phyloP scores from a whole-genome alignment of 2,797 vertebrate genomes.

The Lates japonicus region DNA sequence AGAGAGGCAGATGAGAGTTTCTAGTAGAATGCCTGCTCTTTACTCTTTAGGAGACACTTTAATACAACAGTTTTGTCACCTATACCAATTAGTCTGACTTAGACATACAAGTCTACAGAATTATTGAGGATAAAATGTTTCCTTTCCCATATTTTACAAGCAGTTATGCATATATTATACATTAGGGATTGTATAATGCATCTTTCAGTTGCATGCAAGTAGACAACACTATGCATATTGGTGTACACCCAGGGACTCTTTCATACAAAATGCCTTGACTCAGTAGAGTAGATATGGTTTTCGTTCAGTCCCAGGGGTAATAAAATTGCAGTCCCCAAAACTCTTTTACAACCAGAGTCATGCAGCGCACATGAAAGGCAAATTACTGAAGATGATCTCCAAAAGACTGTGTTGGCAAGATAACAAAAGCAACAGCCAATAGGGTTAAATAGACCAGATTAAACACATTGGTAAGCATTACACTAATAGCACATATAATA shows the following conservation, averaged over 20 bases:
- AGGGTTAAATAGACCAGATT: background rate
- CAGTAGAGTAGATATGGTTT: background rate
- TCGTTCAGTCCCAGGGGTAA: background rate
- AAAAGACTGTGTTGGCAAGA: conserved; percentile 7
- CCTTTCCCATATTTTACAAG: background rate
- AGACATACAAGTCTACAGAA: background rate
- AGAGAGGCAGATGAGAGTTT: conserved; percentile 18
- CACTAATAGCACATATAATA: background rate
- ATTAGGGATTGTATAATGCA: no score
- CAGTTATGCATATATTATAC: background rate
- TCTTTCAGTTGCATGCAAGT: background rate
- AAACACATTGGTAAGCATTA: conserved; percentile 10
- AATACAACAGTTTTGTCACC: background rate
- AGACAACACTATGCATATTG: background rate
- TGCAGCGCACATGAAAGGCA: background rate
- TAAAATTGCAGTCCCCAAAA: conserved; percentile 2
- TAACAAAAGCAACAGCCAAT: conserved; percentile 9
- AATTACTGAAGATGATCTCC: conserved; percentile 23
- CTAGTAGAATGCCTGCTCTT: background rate
- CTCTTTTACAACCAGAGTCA: conserved; percentile 3
- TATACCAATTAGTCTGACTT: background rate
- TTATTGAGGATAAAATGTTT: background rate
- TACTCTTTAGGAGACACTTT: background rate
- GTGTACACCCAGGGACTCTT: background rate
- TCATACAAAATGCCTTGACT: background rate